Percentiles rank a stretch among this genome's conserved stretches.
Conservation (phyloP, 1,140 invertebrate genomes). For the Nasonia longicornis region DNA sequence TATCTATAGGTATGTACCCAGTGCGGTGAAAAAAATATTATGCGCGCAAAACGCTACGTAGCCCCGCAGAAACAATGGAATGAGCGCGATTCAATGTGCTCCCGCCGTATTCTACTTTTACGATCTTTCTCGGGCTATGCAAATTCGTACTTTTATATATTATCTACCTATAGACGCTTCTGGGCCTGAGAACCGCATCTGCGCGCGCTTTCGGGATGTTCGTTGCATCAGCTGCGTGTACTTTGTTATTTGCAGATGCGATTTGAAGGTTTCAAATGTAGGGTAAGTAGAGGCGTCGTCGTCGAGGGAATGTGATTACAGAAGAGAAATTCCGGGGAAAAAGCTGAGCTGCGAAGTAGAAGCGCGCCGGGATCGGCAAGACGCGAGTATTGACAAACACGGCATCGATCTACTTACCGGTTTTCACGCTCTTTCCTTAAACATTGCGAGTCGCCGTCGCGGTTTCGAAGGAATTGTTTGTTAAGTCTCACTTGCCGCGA, state of each 20-base stretch:
- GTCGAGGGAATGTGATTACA: too few species aligned
- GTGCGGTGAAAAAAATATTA: not conserved
- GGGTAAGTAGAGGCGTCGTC: too few species aligned
- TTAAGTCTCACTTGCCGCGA: too few species aligned
- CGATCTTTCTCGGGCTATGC: conserved; percentile 34
- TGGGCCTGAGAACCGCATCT: conserved; percentile 7
- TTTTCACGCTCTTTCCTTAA: not conserved
- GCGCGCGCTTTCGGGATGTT: not conserved
- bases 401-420: not conserved
- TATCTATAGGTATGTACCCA: not conserved
- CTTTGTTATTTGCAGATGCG: not conserved
- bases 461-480: too few species aligned
- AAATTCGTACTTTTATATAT: conserved; percentile 7
- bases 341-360: not conserved
- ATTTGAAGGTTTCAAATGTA: not conserved
- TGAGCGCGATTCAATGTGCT: conserved; percentile 7
- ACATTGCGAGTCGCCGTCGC: too few species aligned
- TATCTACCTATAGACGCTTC: not conserved
- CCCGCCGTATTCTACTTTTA: conserved; percentile 15
- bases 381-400: not conserved
- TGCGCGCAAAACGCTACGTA: not conserved
- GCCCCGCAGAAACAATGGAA: conserved; percentile 11
- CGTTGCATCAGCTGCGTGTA: not conserved
- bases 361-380: not conserved
- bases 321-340: not conserved